phyloP scores from a whole-genome alignment of 1,140 invertebrate species.

The Idris sp. region DNA sequence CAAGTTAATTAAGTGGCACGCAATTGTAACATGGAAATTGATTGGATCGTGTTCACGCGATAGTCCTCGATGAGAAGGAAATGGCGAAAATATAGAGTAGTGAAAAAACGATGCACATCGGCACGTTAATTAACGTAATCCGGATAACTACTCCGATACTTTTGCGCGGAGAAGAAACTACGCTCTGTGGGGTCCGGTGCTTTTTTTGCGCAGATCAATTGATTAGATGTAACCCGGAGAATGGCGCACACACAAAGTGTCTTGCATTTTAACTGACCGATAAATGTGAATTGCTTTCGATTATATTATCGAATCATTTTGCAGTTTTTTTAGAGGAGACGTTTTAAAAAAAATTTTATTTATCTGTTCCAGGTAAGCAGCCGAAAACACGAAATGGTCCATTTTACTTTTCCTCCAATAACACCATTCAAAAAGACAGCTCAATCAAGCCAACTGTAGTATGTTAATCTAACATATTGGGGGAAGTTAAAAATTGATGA shows the following conservation, averaged over 20 bases:
- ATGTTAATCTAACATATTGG: no score
- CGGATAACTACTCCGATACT: conserved; percentile 4
- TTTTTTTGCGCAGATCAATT: conserved; percentile 1
- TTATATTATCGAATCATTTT: background rate
- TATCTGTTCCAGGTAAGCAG: no score
- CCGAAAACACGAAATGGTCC: no score
- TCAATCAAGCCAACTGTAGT: no score
- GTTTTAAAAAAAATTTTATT: no score
- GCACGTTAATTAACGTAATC: conserved; percentile 27
- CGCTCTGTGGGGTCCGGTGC: background rate
- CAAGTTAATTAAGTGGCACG: conserved; percentile 44
- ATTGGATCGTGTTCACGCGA: conserved; percentile 53
- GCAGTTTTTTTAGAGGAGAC: no score
- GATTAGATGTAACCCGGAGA: conserved; percentile 5
- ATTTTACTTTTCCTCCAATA: no score
- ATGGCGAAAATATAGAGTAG: background rate
- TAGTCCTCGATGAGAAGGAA: conserved; percentile 24
- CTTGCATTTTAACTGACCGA: conserved; percentile 1
- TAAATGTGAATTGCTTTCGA: background rate
- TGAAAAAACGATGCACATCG: conserved; percentile 1
- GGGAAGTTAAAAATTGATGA: background rate
- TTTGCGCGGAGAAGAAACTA: conserved; percentile 2
- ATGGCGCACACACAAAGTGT: background rate
- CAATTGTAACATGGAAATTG: conserved; percentile 31
- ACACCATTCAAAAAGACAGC: no score